Percentiles rank a stretch among this genome's conserved stretches.
Conservation (phyloP, 1,140 invertebrate genomes). For the Leptestheria dahalacensis region DNA sequence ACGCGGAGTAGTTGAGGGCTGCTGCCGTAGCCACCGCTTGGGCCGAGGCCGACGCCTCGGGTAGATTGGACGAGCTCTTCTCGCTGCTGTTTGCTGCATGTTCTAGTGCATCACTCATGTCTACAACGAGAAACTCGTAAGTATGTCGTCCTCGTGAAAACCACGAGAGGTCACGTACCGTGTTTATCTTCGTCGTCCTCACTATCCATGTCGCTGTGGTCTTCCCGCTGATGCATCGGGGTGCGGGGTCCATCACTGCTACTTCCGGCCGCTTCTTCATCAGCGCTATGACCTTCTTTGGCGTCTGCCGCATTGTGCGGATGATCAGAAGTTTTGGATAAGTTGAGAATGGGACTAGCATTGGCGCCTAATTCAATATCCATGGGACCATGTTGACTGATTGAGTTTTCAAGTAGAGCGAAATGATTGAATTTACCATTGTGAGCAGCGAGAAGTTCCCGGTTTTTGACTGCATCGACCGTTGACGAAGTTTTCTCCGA, state of each 20-base stretch:
- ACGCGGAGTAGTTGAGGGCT: constrained; percentile 53
- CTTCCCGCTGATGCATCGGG: constrained; percentile 1
- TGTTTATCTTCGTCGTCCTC: constrained; percentile 70
- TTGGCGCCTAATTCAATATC: constrained; percentile 22
- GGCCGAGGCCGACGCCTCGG: constrained; percentile 25
- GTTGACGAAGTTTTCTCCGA: constrained; percentile 10
- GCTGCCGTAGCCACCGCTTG: constrained; percentile 39
- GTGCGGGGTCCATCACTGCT: neutral
- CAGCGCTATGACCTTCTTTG: constrained; percentile 40
- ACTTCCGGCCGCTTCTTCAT: neutral
- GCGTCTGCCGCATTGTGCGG: constrained; percentile 53
- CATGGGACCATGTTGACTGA: neutral
- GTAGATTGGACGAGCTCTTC: constrained; percentile 6
- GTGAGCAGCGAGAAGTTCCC: constrained; percentile 13
- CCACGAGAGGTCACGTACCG: no score
- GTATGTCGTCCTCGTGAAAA: neutral
- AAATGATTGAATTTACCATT: constrained; percentile 11
- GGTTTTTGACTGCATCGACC: constrained; percentile 9
- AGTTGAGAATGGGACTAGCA: constrained; percentile 75
- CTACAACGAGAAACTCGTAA: constrained; percentile 27
- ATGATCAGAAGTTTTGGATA: constrained; percentile 57
- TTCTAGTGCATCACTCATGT: constrained; percentile 41
- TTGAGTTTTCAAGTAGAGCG: neutral
- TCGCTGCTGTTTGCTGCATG: constrained; percentile 7
- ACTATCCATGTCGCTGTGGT: constrained; percentile 6